Evolutionary conservation across 1,140 invertebrate species (phyloP).

Genomic region (Melanaphis sacchari): DNA sequence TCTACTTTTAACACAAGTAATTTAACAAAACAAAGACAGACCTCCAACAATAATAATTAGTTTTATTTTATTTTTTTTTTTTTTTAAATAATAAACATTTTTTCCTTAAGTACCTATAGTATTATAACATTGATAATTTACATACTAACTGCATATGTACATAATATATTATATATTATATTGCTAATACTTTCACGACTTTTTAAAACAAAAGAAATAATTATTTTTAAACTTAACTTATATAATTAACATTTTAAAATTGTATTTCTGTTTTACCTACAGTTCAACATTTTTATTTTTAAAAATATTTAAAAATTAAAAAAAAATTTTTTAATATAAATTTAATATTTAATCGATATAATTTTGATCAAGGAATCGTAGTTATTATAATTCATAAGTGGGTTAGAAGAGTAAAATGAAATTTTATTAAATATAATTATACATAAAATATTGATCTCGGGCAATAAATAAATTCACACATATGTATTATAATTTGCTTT

Average conservation of each 20-base stretch:
- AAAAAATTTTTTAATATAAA: no score
- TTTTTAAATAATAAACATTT: not conserved
- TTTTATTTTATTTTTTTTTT: not conserved
- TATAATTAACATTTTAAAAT: not conserved
- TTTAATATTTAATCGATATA: not conserved
- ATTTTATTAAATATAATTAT: not conserved
- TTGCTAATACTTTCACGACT: not conserved
- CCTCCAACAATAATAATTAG: not conserved
- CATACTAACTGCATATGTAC: not conserved
- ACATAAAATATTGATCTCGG: slow-evolving; percentile 32
- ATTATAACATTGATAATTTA: not conserved
- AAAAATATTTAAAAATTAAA: no score
- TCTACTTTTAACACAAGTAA: not conserved
- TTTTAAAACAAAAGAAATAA: slow-evolving; percentile 26
- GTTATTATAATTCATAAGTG: not conserved
- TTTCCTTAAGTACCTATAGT: not conserved
- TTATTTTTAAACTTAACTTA: not conserved
- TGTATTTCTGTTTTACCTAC: not conserved
- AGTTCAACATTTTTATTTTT: no score
- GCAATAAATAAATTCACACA: slow-evolving; percentile 42
- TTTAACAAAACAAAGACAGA: not conserved
- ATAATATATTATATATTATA: not conserved
- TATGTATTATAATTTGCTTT: slow-evolving; percentile 37
- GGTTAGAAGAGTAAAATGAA: not conserved
- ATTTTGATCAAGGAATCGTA: not conserved